Evolutionary conservation across 2,797 vertebrate genomes (phyloP).

Genomic region (Myotis daubentonii): DNA sequence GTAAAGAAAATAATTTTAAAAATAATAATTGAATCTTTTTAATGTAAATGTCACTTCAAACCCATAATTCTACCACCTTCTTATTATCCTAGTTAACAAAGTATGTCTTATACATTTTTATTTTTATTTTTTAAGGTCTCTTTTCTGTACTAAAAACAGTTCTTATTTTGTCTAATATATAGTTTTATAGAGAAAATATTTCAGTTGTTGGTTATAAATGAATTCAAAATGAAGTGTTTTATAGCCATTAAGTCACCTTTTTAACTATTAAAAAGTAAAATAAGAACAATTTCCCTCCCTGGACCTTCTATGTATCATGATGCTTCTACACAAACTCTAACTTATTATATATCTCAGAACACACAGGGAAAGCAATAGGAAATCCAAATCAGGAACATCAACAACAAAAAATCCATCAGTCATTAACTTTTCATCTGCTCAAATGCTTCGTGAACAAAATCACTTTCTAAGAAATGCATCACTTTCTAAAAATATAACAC

Average conservation of each 20-base stretch:
- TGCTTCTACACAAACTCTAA: neutral
- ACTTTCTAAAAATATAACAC: neutral
- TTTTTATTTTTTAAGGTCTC: neutral
- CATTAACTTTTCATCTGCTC: neutral
- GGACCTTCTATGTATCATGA: neutral
- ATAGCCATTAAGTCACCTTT: neutral
- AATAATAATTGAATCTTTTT: neutral
- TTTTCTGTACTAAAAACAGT: neutral
- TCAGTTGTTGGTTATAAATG: neutral
- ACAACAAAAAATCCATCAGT: neutral
- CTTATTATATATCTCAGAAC: neutral
- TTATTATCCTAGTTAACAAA: neutral
- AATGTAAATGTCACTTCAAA: neutral
- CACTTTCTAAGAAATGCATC: neutral
- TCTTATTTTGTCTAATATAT: neutral
- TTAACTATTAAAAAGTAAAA: neutral
- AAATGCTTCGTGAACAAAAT: neutral
- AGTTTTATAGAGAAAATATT: constrained; percentile 32
- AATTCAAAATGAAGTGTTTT: neutral
- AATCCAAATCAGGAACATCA: neutral
- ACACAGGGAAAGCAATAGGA: neutral
- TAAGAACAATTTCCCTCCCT: neutral
- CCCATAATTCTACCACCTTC: neutral
- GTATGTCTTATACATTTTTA: neutral
- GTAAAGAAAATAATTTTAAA: neutral